Evolutionary conservation across 2,888 invertebrate species (phyloP).

Genomic region (Cancer borealis): DNA sequence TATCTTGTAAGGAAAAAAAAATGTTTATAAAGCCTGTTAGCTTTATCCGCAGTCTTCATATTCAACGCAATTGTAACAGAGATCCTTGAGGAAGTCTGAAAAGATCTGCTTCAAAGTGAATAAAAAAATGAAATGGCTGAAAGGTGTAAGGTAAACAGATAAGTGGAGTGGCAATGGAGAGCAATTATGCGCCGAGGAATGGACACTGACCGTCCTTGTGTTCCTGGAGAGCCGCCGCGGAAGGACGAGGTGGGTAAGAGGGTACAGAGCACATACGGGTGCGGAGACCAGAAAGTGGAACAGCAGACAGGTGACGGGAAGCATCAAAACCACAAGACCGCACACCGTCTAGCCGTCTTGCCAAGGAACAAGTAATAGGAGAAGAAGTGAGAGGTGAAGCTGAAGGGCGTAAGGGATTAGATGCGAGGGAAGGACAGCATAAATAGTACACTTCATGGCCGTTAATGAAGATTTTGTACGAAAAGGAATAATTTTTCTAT

Average conservation of each 20-base stretch:
- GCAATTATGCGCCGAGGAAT: too few relatives aligned
- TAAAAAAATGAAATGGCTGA: too few relatives aligned
- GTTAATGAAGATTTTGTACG: not conserved
- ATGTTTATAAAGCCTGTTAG: too few relatives aligned
- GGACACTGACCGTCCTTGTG: too few relatives aligned
- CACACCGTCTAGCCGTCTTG: slow-evolving; percentile 15
- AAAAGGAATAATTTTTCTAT: not conserved
- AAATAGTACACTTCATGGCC: not conserved
- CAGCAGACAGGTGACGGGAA: not conserved
- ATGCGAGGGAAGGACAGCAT: not conserved
- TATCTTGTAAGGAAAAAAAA: too few relatives aligned
- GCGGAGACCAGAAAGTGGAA: not conserved
- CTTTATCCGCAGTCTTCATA: too few relatives aligned
- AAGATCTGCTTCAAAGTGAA: too few relatives aligned
- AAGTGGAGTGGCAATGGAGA: too few relatives aligned
- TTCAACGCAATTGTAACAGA: too few relatives aligned
- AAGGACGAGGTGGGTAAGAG: not conserved
- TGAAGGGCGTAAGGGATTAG: not conserved
- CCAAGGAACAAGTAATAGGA: not conserved
- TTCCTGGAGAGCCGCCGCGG: not conserved
- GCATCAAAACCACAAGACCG: not conserved
- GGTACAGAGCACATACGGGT: slow-evolving; percentile 14
- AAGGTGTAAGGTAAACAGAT: too few relatives aligned
- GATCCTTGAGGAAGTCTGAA: too few relatives aligned
- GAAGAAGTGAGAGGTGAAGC: not conserved